Percentiles rank a stretch among this genome's conserved stretches.
Evolutionary conservation across 2,113 vertebrate genomes (phyloP).

Genomic region (Eubucco bourcierii): DNA sequence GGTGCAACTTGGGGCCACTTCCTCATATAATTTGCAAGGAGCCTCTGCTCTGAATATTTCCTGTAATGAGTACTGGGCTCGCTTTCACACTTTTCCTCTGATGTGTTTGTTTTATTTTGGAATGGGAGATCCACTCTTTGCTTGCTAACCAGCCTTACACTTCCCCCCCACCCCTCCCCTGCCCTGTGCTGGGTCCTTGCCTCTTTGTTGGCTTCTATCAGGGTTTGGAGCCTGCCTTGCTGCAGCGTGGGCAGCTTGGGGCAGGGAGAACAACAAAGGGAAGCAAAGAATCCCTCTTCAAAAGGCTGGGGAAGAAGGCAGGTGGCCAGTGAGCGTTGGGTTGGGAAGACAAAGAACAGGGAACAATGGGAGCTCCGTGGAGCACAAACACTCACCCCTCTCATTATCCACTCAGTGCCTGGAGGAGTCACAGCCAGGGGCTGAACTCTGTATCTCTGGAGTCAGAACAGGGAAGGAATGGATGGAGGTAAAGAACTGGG

Average conservation of each 20-base stretch:
- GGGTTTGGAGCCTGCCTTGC: not conserved
- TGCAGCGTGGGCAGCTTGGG: not conserved
- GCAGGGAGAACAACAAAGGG: not conserved
- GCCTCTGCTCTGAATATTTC: not conserved
- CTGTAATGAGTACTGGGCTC: rapidly evolving
- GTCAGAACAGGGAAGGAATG: not conserved
- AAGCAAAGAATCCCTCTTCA: not conserved
- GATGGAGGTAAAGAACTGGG: not conserved
- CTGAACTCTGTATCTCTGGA: not conserved
- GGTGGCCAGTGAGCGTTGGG: conserved; percentile 17
- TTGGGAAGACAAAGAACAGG: not conserved
- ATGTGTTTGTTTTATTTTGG: not conserved
- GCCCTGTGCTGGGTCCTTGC: not conserved
- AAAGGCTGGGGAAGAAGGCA: conserved; percentile 9
- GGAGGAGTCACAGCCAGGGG: not conserved
- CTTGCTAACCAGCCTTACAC: not conserved
- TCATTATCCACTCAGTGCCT: not conserved
- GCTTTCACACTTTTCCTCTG: not conserved
- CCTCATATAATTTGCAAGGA: not conserved
- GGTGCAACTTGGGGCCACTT: no score
- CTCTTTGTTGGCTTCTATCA: not conserved
- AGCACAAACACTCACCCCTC: not conserved
- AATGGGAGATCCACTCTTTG: not conserved
- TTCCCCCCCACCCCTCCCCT: no score
- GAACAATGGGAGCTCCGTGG: not conserved